These are phyloP conservation scores for Clusia tigrina DNA, from an alignment of 2,888 invertebrate genomes.

Conservation along the genomic window DNA sequence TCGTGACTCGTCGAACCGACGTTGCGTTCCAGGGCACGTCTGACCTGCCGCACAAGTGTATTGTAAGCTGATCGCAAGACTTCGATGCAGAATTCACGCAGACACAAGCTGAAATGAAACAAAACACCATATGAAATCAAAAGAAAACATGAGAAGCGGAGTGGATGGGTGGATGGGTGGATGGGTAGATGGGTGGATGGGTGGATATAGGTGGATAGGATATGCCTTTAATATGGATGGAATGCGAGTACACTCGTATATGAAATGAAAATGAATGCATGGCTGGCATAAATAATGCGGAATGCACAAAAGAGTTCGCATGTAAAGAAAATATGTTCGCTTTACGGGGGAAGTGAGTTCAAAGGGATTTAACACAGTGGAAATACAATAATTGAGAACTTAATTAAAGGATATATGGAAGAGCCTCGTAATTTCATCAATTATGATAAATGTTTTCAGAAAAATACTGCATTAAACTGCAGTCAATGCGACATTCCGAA, in stretches of 20 bases:
- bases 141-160: too few species aligned
- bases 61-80: conserved; percentile 94
- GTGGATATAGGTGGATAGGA: conserved; percentile 42
- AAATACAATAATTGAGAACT: too few species aligned
- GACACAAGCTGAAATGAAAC: conserved; percentile 76
- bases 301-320: too few species aligned
- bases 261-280: conserved; percentile 7
- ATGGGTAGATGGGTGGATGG: not conserved
- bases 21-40: conserved; percentile 75
- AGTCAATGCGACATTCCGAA: too few species aligned
- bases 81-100: conserved; percentile 94
- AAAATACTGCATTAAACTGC: too few species aligned
- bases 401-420: too few species aligned
- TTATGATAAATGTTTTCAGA: too few species aligned
- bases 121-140: not conserved
- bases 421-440: too few species aligned
- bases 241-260: conserved; percentile 32
- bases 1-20: conserved; percentile 81
- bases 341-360: too few species aligned
- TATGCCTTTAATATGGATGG: too few species aligned
- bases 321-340: too few species aligned
- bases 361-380: too few species aligned
- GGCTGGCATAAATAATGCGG: not conserved
- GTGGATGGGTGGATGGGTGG: not conserved
- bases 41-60: conserved; percentile 86